Base-by-base conservation (phyloP, 2,113 vertebrate species). In the Stigmatopora argus region DNA sequence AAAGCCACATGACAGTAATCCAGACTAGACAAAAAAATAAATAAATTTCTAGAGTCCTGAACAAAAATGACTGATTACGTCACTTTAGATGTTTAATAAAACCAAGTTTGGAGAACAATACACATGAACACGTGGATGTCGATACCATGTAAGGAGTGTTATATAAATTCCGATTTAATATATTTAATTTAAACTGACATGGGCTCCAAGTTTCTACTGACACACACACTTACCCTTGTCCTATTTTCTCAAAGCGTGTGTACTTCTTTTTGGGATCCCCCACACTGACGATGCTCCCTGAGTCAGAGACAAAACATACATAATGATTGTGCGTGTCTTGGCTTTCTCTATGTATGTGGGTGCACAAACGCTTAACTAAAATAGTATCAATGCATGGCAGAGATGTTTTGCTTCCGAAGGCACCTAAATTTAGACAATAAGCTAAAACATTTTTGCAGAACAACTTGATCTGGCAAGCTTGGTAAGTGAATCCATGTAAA, bases 191-290 rank as follows among this genome's bases (percentile, higher is more conserved):
- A 21, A 41, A 52, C 51, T 48, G 2, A 31, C 62, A 64, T 2
- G 26, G 21, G 3, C 45, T 26, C 23, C 13, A 49, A 38, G 12
- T 45, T 64, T 34, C 14, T 45, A 14, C 4, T 49, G 2, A 13
- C 47, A n/a, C 51, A 2, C 47, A 15, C 61, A 94, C 96, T 92
- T 86, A 98, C 96, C 96, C 96, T 90, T 99, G 96, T 77, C 95
- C 96, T 79, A 99, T 98, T 91, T 99, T 99, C 91, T 99, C 96
- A 79, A 98, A 98, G 67, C 96, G 92, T 21, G 95, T 98, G 62
- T 99, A 98, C 83, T 98, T 98, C 92, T 99, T 98, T 88, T 98
- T 98, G 51, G 96, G 96, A 84, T 98, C 96, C 52, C 96, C 96
- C 78, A 98, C 96, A 0, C 96, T 99, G 69, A 98, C 96, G 72